Evolutionary conservation across 2,113 vertebrate genomes (phyloP).

Genomic region (Dipodomys merriami): DNA sequence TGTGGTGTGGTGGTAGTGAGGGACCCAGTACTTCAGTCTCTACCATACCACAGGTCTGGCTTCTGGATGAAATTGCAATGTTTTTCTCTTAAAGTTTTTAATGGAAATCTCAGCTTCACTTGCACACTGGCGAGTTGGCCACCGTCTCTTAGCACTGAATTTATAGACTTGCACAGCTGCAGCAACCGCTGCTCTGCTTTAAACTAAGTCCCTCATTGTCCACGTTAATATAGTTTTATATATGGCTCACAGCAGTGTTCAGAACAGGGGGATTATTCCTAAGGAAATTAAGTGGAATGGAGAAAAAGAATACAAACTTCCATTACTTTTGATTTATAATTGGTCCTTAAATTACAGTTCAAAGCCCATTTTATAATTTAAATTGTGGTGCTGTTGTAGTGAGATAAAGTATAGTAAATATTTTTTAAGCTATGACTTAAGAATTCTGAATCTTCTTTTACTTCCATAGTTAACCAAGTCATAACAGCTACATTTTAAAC

Average conservation of each 20-base stretch:
- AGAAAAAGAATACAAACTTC: slow-evolving; percentile 84
- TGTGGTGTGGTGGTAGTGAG: slow-evolving; percentile 43
- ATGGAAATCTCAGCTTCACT: slow-evolving; percentile 82
- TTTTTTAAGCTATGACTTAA: slow-evolving; percentile 87
- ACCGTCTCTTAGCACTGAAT: slow-evolving; percentile 80
- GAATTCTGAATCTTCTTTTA: slow-evolving; percentile 84
- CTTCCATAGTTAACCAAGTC: slow-evolving; percentile 86
- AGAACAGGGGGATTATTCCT: slow-evolving; percentile 84
- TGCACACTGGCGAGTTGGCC: slow-evolving; percentile 80
- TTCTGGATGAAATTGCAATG: slow-evolving; percentile 71
- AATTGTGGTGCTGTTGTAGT: slow-evolving; percentile 84
- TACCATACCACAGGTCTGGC: slow-evolving; percentile 73
- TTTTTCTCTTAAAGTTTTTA: slow-evolving; percentile 80
- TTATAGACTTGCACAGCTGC: slow-evolving; percentile 81
- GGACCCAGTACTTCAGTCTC: slow-evolving; percentile 60
- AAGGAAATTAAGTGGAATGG: slow-evolving; percentile 86
- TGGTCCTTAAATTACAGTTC: slow-evolving; percentile 89
- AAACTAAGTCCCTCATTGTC: slow-evolving; percentile 81
- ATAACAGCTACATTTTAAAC: slow-evolving; percentile 89
- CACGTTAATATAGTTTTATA: slow-evolving; percentile 82
- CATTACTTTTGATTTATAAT: slow-evolving; percentile 84
- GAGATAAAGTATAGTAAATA: slow-evolving; percentile 87
- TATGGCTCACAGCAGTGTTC: slow-evolving; percentile 89
- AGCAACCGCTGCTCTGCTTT: slow-evolving; percentile 84
- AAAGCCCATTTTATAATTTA: slow-evolving; percentile 88